These are phyloP conservation scores for Vulpes vulpes DNA, from an alignment of 2,113 vertebrate genomes.

Conservation along the genomic window DNA sequence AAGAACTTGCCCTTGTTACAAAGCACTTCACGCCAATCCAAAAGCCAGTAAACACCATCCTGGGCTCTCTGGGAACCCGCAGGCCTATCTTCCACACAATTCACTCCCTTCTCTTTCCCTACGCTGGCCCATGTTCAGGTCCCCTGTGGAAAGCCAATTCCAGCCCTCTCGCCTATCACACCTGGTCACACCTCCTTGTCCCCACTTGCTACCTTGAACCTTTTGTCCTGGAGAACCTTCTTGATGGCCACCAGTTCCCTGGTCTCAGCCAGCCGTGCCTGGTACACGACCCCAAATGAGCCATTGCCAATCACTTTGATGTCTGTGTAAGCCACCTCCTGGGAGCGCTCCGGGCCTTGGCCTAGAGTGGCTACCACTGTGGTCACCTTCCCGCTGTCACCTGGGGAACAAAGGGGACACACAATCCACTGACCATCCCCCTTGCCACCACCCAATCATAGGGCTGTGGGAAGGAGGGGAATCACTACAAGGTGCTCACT, in stretches of 20 bases:
- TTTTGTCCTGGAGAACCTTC: slow-evolving; percentile 97
- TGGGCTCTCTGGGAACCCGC: neutral
- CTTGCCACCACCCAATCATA: neutral
- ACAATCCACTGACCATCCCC: slow-evolving; percentile 43
- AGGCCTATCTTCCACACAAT: neutral
- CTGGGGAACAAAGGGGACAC: slow-evolving; percentile 82
- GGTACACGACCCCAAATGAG: slow-evolving; percentile 97
- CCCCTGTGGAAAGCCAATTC: neutral
- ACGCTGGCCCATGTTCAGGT: neutral
- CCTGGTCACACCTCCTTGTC: neutral
- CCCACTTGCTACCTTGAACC: slow-evolving; percentile 91
- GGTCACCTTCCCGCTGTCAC: slow-evolving; percentile 95
- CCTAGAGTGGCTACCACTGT: slow-evolving; percentile 96
- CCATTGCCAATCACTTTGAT: slow-evolving; percentile 97
- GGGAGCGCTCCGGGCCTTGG: slow-evolving; percentile 94
- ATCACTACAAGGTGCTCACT: neutral
- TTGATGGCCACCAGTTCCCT: slow-evolving; percentile 97
- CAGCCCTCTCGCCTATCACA: neutral
- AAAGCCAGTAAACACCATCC: neutral
- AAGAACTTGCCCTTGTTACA: neutral
- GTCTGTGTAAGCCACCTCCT: slow-evolving; percentile 97
- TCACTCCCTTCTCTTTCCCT: neutral
- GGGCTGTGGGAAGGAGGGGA: neutral
- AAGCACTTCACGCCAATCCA: neutral
- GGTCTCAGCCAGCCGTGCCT: slow-evolving; percentile 94